Evolutionary conservation across 2,888 invertebrate species (phyloP), one percentile per base, ranked within the genome.

Genomic region (Mesochorus sp.): DNA sequence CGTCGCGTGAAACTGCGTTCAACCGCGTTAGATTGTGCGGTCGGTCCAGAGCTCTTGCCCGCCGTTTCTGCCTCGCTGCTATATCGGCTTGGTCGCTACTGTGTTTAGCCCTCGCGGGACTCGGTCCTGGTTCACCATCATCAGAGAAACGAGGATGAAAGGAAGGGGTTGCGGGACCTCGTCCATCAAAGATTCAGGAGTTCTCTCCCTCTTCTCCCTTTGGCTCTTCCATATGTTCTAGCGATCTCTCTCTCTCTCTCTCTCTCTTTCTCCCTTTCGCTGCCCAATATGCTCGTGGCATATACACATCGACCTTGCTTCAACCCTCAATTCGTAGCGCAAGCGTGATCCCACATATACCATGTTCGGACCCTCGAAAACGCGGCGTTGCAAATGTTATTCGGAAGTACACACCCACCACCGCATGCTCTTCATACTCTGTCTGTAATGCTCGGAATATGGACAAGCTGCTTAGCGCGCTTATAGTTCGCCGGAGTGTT

Each of bases 151-250:
- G 61, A 59, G 67, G 61, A 66, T 34, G 78, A 51, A 37, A 37
- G 68, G 76, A 72, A 59, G 84, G 84, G 85, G 82, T 80, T 77
- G 83, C 77, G 78, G 62, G 61, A 84, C 81, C 85, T 85, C 81
- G 73, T 77, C 81, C 86, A 89, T 89, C 87, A 89, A 89, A 89
- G 88, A 89, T 89, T 89, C 89, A 89, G 82, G 78, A 83, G 80
- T n/a, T n/a, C 77, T 85, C 85, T 87, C 85, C 81, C 89, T 87
- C 89, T 88, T 86, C 85, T 76, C 85, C 83, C 84, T 86, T 85
- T 81, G 84, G 85, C 83, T 82, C 80, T 75, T 81, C n/a, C n/a
- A n/a, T n/a, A n/a, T n/a, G n/a, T 74, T 75, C 55, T 70, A 59
- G 70, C 79, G n/a, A n/a, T n/a, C n/a, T 79, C 67, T 79, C 55